These are phyloP conservation scores for Sipha maydis DNA, from an alignment of 2,888 invertebrate species.

Conservation along the genomic window DNA sequence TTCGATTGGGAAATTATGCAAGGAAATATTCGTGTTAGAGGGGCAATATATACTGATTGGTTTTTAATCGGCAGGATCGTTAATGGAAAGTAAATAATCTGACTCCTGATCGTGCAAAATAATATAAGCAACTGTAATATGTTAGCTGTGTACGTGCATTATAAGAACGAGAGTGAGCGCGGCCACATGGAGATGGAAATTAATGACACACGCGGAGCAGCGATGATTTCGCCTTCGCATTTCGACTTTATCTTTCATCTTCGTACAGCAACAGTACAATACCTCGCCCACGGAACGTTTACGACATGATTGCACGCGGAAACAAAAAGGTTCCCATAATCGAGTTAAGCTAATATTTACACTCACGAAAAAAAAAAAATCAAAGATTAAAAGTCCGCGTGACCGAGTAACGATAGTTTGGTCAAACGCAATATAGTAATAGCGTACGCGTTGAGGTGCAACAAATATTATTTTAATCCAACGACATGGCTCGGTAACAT, in stretches of 20 bases:
- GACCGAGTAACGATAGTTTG: neutral
- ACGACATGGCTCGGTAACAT: too few species aligned
- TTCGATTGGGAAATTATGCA: neutral
- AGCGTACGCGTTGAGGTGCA: too few species aligned
- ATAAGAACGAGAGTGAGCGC: neutral
- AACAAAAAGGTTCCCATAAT: slow-evolving; percentile 26
- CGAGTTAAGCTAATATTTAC: neutral
- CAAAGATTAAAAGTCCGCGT: neutral
- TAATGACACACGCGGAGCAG: slow-evolving; percentile 22
- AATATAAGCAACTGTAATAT: neutral
- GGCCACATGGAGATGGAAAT: neutral
- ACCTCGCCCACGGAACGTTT: neutral
- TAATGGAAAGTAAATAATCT: neutral
- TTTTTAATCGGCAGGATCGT: neutral
- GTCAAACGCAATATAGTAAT: too few species aligned
- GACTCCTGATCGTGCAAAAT: neutral
- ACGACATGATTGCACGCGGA: neutral
- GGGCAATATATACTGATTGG: neutral
- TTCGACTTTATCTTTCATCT: slow-evolving; percentile 42
- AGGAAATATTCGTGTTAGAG: neutral
- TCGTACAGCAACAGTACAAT: slow-evolving; percentile 2
- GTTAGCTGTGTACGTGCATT: neutral
- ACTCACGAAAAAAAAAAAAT: too few species aligned
- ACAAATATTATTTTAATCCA: too few species aligned
- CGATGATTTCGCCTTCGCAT: slow-evolving; percentile 23